Conservation (phyloP, 2,888 invertebrate genomes). For the Athrips mouffetella region DNA sequence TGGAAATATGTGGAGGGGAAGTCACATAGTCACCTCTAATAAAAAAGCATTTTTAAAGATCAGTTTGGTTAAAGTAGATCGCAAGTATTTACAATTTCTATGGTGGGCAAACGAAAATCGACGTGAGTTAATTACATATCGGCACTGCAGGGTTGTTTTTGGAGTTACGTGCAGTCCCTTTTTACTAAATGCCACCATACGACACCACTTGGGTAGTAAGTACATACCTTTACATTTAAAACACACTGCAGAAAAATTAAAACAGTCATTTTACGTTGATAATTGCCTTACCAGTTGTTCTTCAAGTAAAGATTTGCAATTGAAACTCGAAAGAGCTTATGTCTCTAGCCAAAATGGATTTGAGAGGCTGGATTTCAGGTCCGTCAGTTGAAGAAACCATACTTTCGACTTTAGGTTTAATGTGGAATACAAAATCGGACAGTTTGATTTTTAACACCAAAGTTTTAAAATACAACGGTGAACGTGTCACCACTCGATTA, state of each 20-base stretch:
- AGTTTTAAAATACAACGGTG: not conserved
- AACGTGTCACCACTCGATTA: not conserved
- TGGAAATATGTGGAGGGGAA: too few relatives aligned
- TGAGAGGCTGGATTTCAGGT: not conserved
- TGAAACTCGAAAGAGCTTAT: not conserved
- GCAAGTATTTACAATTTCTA: not conserved
- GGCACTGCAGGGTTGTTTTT: not conserved
- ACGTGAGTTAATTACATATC: not conserved
- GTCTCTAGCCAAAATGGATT: not conserved
- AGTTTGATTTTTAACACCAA: not conserved
- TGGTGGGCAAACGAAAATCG: not conserved
- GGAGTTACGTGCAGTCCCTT: not conserved
- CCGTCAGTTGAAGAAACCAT: not conserved
- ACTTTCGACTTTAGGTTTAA: not conserved
- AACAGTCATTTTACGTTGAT: not conserved
- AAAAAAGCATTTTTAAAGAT: not conserved
- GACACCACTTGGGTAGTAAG: not conserved
- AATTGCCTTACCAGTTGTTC: not conserved
- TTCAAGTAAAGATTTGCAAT: not conserved
- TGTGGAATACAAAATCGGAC: not conserved
- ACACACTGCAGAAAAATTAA: not conserved
- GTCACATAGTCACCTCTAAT: too few relatives aligned
- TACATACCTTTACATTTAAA: not conserved
- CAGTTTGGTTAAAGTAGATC: not conserved
- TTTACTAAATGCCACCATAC: not conserved